phyloP scores from a whole-genome alignment of 2,888 invertebrate species.

The Drosophila anomalata region DNA sequence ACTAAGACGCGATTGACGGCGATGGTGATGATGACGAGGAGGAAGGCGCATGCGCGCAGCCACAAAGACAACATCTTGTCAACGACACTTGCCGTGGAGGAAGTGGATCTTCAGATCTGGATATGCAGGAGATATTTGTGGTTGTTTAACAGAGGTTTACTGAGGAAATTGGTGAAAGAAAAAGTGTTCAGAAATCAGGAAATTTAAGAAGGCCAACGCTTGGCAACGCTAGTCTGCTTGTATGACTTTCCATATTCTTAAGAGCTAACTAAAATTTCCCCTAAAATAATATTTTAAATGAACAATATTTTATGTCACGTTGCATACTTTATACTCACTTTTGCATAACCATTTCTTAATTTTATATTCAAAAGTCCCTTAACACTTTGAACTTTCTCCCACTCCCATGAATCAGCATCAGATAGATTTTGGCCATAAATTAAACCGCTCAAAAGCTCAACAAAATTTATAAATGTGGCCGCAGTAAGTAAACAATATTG shows the following conservation, averaged over 20 bases:
- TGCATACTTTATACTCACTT: too few species aligned
- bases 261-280: too few species aligned
- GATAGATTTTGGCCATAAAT: constrained; percentile 19
- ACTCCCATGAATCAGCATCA: background rate
- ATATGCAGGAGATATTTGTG: background rate
- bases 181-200: too few species aligned
- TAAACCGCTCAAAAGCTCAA: background rate
- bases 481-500: constrained; percentile 20
- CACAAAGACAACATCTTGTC: constrained; percentile 52
- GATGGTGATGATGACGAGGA: constrained; percentile 22
- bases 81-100: constrained; percentile 65
- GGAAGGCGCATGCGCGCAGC: constrained; percentile 18
- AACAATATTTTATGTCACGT: background rate
- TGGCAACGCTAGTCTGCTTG: too few species aligned
- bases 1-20: constrained; percentile 16
- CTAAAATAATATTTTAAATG: too few species aligned
- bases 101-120: constrained; percentile 16
- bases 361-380: background rate
- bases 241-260: too few species aligned
- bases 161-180: background rate
- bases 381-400: constrained; percentile 2
- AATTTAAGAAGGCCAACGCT: too few species aligned
- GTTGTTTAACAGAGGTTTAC: background rate
- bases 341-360: background rate
- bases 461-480: background rate